Percentiles rank a stretch among this genome's conserved stretches.
Conservation (phyloP, 2,888 invertebrate genomes). For the Catocala nupta region DNA sequence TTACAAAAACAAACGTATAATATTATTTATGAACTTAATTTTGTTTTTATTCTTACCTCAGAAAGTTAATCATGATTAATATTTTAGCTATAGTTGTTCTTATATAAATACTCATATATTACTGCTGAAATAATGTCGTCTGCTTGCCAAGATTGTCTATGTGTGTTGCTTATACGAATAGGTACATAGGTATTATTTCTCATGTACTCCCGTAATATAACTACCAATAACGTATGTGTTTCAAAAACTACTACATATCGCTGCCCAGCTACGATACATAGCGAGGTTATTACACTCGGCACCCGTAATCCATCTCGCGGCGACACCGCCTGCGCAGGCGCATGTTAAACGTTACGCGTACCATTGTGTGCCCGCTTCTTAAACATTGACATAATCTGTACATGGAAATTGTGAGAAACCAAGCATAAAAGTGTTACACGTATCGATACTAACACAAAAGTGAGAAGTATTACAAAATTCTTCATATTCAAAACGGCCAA, state of each 20-base stretch:
- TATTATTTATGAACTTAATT: constrained; percentile 8
- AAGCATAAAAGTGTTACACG: not conserved
- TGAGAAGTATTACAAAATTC: constrained; percentile 7
- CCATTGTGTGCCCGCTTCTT: constrained; percentile 51
- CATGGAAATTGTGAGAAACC: constrained; percentile 14
- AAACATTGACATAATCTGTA: constrained; percentile 38
- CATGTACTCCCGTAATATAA: too few relatives aligned
- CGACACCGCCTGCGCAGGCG: constrained; percentile 34
- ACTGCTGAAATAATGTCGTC: too few relatives aligned
- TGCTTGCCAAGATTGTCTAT: too few relatives aligned
- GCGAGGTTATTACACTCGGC: constrained; percentile 78
- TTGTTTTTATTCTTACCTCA: not conserved
- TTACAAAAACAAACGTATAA: not conserved
- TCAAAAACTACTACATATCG: not conserved
- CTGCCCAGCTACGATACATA: constrained; percentile 29
- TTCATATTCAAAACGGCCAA: too few relatives aligned
- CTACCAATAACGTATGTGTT: constrained; percentile 3
- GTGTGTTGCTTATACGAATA: too few relatives aligned
- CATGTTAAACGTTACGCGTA: constrained; percentile 54
- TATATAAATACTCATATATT: too few relatives aligned
- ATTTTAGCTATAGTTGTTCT: too few relatives aligned
- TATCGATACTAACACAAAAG: constrained; percentile 3
- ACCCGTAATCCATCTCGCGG: constrained; percentile 59
- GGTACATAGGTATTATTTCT: too few relatives aligned
- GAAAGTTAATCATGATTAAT: too few relatives aligned